Evolutionary conservation across 2,113 vertebrate species (phyloP), one percentile per base, ranked within the genome.

Genomic region (Callionymus lyra): DNA sequence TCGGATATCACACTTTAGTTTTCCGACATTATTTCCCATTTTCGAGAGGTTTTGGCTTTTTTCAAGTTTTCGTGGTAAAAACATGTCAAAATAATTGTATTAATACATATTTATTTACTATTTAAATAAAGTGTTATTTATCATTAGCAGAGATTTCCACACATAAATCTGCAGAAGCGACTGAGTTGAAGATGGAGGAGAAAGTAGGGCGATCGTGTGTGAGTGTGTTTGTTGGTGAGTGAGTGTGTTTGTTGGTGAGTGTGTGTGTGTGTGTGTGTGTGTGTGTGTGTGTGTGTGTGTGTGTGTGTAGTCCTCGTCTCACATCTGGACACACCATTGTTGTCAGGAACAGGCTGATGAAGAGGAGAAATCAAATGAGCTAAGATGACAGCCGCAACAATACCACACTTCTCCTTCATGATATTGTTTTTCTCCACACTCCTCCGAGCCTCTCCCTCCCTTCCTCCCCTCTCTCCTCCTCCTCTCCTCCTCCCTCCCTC

Each of bases 61-160:
- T n/a, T n/a, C n/a, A n/a, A n/a, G n/a, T n/a, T n/a, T n/a, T n/a
- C n/a, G n/a, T n/a, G n/a, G n/a, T n/a, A n/a, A n/a, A n/a, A n/a
- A n/a, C n/a, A n/a, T n/a, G n/a, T n/a, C n/a, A n/a, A n/a, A n/a
- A n/a, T n/a, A n/a, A n/a, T n/a, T n/a, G n/a, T n/a, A n/a, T n/a
- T n/a, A n/a, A n/a, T n/a, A n/a, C n/a, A n/a, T n/a, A n/a, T n/a
- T n/a, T n/a, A n/a, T n/a, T n/a, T n/a, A n/a, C n/a, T n/a, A n/a
- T n/a, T n/a, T n/a, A n/a, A n/a, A n/a, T n/a, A 61, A 56, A 44
- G 51, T 52, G 79, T 76, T 75, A 79, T 68, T 56, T 43, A 47
- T 68, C 70, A 70, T 79, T 80, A 68, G 70, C 53, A 50, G 60
- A 51, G 44, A 68, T 60, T 51, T 74, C 63, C 79, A 78, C 65